Base-by-base conservation (phyloP, 2,888 invertebrate species). In the Drosophila melanosoma region DNA sequence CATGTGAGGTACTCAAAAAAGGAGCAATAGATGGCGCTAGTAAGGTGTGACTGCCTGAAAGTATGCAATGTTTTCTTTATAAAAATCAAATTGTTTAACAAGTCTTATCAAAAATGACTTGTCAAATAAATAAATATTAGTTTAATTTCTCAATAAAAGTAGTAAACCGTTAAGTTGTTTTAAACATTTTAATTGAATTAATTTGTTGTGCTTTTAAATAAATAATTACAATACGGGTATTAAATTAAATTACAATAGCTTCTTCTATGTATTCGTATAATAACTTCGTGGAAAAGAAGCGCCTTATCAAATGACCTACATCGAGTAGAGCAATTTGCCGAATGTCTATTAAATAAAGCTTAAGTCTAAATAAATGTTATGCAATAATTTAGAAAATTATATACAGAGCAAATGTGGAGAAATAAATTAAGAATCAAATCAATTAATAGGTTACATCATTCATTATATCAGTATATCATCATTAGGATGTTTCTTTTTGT, bases 371-470 rank as follows among this genome's bases (percentile, higher is more conserved):
- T 84, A 89, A 76, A 79, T 79, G 76, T 79, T 84, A 89, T 87
- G 83, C 80, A 87, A 89, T 86, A 90, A 88, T 82, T 85, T 85
- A 79, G 86, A 86, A 82, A 83, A 87, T 90, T 87, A 87, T 90
- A 70, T 90, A 87, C 90, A 89, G 90, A 76, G 79, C 81, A 84
- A 89, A 89, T 79, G 74, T 57, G 74, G 70, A 61, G 40, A 23
- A 78, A 90, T 89, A 88, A 90, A 78, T 90, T 83, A 88, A 70
- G 61, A 64, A 57, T 72, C 74, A 74, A 79, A 77, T 74, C 68
- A 66, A 66, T 72, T 56, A 78, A 83, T 78, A 76, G 81, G 74
- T 74, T 79, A 64, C 71, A 69, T 61, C 63, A 38, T 69, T 69
- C 42, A 54, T 72, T 51, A 33, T 59, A 70, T 59, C 40, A 56